Evolutionary conservation across 1,140 invertebrate species (phyloP), one percentile per base, ranked within the genome.

Genomic region (Delia radicum): DNA sequence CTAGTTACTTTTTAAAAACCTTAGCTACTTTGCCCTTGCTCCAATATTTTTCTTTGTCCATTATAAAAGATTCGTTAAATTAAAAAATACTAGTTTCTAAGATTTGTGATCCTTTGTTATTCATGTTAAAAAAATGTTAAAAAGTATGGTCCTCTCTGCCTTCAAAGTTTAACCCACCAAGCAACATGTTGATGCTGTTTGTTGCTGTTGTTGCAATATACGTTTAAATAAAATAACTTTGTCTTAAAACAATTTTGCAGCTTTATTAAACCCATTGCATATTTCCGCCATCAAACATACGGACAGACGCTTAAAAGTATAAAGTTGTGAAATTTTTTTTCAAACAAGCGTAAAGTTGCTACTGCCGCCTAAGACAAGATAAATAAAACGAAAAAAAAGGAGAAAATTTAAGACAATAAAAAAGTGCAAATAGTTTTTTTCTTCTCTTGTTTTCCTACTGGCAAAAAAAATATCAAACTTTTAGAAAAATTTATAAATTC

Each of bases 241-340:
- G 48, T 4, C 21, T 55, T 21, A 55, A 55, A 55, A 55, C 48
- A 55, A 55, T 55, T 55, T 55, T 55, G 48, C 48, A 55, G 48
- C 48, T 55, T 55, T 55, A 55, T 55, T 55, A 55, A 55, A 55
- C 48, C n/a, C 48, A 55, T 55, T 55, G 48, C 48, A 55, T 55
- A 55, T 55, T 55, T 55, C 48, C 48, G 48, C 48, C 48, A 55
- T 55, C 10, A n/a, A 55, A 55, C 48, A 55, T 55, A 21, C 2
- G 48, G 48, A 55, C 48, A 21, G 48, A 55, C 48, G 24, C 8
- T 21, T 55, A 55, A 55, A 55, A 21, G 18, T 55, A 55, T 55
- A 55, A 55, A 55, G 48, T 55, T 55, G 48, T 55, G 48, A 55
- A 55, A 24, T 24, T 55, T 55, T 55, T 37, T 55, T 55, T 42